Evolutionary conservation across 2,113 vertebrate species (phyloP).

Genomic region (Meles meles): DNA sequence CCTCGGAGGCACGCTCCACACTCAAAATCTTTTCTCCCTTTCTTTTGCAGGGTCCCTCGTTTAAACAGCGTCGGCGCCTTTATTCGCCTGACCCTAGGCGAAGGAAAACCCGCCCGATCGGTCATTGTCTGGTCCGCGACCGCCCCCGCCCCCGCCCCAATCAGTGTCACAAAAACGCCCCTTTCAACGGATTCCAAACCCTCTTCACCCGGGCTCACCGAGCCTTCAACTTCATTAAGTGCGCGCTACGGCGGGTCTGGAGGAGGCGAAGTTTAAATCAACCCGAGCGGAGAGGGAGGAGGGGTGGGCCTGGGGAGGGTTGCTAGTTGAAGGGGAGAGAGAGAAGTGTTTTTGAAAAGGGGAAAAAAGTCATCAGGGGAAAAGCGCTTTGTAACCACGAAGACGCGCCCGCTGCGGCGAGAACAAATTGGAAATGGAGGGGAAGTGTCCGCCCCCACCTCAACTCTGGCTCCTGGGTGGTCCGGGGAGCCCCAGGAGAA

Average conservation of each 20-base stretch:
- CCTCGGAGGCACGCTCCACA: constrained; percentile 56
- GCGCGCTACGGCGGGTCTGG: constrained; percentile 58
- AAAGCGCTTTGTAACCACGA: constrained; percentile 71
- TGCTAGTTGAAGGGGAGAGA: constrained; percentile 45
- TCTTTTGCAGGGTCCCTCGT: constrained; percentile 39
- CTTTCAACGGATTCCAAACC: constrained; percentile 76
- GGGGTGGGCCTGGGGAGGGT: constrained; percentile 27
- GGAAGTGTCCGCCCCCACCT: constrained; percentile 66
- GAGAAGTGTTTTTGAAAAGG: constrained; percentile 70
- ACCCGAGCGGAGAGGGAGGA: constrained; percentile 53
- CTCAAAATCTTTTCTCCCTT: constrained; percentile 44
- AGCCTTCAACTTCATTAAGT: constrained; percentile 76
- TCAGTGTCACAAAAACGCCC: constrained; percentile 77
- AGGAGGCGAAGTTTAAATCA: constrained; percentile 79
- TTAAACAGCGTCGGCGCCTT: constrained; percentile 67
- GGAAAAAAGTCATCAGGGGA: constrained; percentile 66
- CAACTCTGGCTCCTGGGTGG: constrained; percentile 72
- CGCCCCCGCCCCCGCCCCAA: constrained; percentile 66
- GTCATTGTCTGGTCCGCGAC: constrained; percentile 68
- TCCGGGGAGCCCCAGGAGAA: constrained; percentile 65
- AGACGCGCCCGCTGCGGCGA: constrained; percentile 68
- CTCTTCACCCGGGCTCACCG: constrained; percentile 73
- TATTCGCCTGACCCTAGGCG: constrained; percentile 66
- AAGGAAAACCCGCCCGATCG: constrained; percentile 60
- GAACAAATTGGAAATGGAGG: constrained; percentile 73